Evolutionary conservation across 1,140 invertebrate species (phyloP).

Genomic region (Heliconius hermathena): DNA sequence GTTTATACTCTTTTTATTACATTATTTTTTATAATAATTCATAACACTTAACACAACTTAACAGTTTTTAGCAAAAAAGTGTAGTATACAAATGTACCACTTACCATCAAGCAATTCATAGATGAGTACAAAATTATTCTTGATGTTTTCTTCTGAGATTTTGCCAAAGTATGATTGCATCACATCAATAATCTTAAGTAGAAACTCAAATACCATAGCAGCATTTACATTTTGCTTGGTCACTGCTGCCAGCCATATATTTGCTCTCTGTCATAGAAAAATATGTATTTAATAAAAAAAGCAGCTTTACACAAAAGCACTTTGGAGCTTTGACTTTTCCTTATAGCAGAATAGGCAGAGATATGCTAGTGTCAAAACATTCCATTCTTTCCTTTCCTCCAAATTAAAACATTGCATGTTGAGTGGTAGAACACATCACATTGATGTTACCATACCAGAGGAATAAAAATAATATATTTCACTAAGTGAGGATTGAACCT

Average conservation of each 20-base stretch:
- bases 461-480: too few relatives aligned
- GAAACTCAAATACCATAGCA: conserved; percentile 99
- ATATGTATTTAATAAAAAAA: not conserved
- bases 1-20: too few relatives aligned
- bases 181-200: conserved; percentile 99
- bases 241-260: conserved; percentile 99
- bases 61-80: too few relatives aligned
- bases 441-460: too few relatives aligned
- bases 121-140: conserved; percentile 99
- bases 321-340: not conserved
- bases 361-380: too few relatives aligned
- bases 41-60: too few relatives aligned
- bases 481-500: too few relatives aligned
- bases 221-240: conserved; percentile 99
- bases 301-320: not conserved
- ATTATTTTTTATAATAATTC: too few relatives aligned
- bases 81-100: not conserved
- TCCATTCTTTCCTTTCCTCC: too few relatives aligned
- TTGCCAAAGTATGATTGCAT: conserved; percentile 99
- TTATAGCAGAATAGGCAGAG: too few relatives aligned
- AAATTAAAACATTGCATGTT: too few relatives aligned
- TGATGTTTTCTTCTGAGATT: conserved; percentile 99
- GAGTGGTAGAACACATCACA: too few relatives aligned
- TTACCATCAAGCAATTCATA: conserved; percentile 98
- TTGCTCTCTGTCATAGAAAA: conserved; percentile 87